Percentiles rank a stretch among this genome's conserved stretches.
Evolutionary conservation across 2,888 invertebrate genomes (phyloP).

Genomic region (Smittia sp.): DNA sequence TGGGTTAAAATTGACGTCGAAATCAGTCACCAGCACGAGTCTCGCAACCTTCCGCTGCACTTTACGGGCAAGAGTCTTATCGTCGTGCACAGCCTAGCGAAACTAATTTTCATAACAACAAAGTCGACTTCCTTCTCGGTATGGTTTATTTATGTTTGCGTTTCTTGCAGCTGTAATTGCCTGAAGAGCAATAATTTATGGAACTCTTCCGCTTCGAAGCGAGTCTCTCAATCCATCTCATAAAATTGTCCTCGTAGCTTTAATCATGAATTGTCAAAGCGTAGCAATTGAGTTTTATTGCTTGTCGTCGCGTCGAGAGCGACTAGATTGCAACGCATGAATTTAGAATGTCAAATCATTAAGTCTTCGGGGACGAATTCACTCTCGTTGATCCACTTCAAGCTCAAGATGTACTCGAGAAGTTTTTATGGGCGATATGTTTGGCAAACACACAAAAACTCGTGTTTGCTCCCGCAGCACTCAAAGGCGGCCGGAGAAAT

Average conservation of each 20-base stretch:
- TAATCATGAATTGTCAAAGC: slow-evolving; percentile 3
- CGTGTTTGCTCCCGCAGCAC: no score
- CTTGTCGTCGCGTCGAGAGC: not conserved
- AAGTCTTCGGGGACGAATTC: not conserved
- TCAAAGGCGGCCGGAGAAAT: no score
- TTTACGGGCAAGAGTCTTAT: not conserved
- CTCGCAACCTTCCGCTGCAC: no score
- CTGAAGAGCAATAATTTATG: not conserved
- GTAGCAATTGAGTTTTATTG: not conserved
- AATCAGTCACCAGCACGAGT: no score
- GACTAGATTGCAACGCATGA: no score
- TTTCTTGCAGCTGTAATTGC: not conserved
- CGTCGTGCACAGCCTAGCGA: not conserved
- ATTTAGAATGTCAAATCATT: not conserved
- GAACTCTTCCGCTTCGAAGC: not conserved
- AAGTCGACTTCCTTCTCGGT: not conserved
- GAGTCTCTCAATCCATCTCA: not conserved
- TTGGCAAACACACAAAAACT: not conserved
- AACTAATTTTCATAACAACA: not conserved
- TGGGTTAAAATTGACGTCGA: no score
- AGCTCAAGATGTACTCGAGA: slow-evolving; percentile 4
- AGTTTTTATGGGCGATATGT: slow-evolving; percentile 12
- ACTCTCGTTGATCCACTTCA: not conserved
- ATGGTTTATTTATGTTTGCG: not conserved
- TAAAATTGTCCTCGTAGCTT: not conserved